phyloP scores from a whole-genome alignment of 2,888 invertebrate species.

The Troglohyphantes excavatus region DNA sequence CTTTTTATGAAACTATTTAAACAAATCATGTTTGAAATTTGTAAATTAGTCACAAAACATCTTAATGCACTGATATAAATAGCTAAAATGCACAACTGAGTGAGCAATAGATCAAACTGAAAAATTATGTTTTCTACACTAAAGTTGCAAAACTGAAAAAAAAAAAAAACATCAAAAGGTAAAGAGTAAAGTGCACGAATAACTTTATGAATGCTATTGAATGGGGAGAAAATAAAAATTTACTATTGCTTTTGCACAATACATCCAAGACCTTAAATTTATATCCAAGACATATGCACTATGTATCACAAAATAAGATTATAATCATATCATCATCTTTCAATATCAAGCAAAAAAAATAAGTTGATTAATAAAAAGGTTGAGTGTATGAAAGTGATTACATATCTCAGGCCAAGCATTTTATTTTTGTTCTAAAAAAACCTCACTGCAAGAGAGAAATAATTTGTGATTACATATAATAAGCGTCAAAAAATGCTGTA shows the following conservation, averaged over 20 bases:
- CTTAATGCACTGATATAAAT: not conserved
- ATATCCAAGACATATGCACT: not conserved
- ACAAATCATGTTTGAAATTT: no score
- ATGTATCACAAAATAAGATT: constrained; percentile 9
- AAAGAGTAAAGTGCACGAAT: constrained; percentile 21
- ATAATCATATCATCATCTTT: not conserved
- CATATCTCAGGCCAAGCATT: constrained; percentile 33
- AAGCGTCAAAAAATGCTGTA: constrained; percentile 43
- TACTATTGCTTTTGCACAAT: not conserved
- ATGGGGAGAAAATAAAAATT: not conserved
- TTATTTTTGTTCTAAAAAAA: constrained; percentile 18
- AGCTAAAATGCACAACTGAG: not conserved
- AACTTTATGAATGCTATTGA: constrained; percentile 20
- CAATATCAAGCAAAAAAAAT: no score
- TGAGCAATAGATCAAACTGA: constrained; percentile 1
- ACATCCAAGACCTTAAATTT: not conserved
- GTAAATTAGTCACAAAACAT: not conserved
- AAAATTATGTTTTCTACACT: not conserved
- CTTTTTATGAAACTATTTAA: no score
- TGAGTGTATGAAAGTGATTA: constrained; percentile 28
- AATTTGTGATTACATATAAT: constrained; percentile 19
- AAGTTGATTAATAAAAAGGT: not conserved
- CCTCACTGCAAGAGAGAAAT: constrained; percentile 29
- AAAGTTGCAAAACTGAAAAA: constrained; percentile 3
- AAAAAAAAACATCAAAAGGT: not conserved